Percentiles rank a stretch among this genome's conserved stretches.
Evolutionary conservation across 2,797 vertebrate species (phyloP).

Genomic region (Spinus olivaceus): DNA sequence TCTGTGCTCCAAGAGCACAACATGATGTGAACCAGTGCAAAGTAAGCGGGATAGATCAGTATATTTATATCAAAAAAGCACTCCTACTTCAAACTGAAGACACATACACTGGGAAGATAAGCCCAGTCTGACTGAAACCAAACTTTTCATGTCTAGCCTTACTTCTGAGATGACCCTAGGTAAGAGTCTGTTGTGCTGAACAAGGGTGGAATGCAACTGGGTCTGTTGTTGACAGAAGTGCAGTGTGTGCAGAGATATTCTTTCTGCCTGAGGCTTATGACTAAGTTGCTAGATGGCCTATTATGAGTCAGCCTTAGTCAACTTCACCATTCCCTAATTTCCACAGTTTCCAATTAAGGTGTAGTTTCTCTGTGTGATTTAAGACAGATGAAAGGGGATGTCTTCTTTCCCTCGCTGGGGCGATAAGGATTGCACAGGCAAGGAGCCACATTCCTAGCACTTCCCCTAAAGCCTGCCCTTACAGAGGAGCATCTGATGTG

Average conservation of each 20-base stretch:
- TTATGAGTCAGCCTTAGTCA: constrained; percentile 40
- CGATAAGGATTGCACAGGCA: not conserved
- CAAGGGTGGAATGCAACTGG: not conserved
- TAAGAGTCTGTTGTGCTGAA: not conserved
- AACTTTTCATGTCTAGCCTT: not conserved
- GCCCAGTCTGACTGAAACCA: not conserved
- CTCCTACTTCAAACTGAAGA: not conserved
- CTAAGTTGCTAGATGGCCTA: not conserved
- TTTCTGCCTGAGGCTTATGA: constrained; percentile 8
- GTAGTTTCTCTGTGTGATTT: constrained; percentile 32
- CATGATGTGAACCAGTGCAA: not conserved
- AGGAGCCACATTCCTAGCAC: not conserved
- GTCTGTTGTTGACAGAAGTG: not conserved
- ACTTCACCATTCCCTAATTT: constrained; percentile 5
- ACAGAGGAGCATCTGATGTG: not conserved
- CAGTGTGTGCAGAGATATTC: not conserved
- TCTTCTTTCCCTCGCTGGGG: not conserved
- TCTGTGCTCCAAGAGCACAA: constrained; percentile 6
- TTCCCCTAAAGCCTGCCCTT: not conserved
- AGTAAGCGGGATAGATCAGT: not conserved
- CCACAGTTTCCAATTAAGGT: constrained; percentile 59
- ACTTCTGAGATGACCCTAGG: not conserved
- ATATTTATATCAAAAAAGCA: not conserved
- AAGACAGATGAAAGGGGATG: constrained; percentile 41
- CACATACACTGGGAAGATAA: not conserved